Evolutionary conservation across 2,113 vertebrate genomes (phyloP), one percentile per base, ranked within the genome.

Genomic region (Lepus americanus): DNA sequence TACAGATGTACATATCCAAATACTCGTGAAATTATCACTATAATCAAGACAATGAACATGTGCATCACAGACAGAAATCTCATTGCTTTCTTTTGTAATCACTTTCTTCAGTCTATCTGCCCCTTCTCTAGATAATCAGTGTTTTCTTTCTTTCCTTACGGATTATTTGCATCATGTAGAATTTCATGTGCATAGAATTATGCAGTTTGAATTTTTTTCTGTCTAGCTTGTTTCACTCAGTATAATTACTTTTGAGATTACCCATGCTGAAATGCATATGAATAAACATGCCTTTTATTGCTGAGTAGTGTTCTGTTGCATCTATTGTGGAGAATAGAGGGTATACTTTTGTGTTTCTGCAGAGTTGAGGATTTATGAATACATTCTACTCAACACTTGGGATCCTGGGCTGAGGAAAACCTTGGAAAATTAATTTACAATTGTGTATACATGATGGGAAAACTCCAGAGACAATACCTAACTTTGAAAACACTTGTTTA

Each of bases 161-260:
- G 8, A 29, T 70, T 77, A 86, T 63, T 67, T 81, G 2, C 2
- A 55, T 85, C 55, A 66, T 51, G 17, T 55, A 31, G 80, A 73
- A 74, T 80, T 78, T 36, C 31, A 19, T 89, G 22, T 61, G 36
- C 31, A 4, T 61, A 14, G 27, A 79, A 67, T 72, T 39, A 53
- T 79, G 33, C 0, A n/a, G 23, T 73, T 64, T 16, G 22, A 19
- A 25, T 33, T 61, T 25, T 82, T 66, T 31, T 51, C 44, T 80
- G 11, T 77, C 1, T 19, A 55, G 8, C 8, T 66, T 89, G 12
- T 94, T 87, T 69, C 33, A 53, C 63, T 83, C 29, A 83, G 33
- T 19, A 36, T 69, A 66, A 29, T 67, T 94, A 89, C n/a, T 74
- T 81, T 27, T 83, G 79, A 83, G 29, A 73, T 91, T 74, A 53